These are phyloP conservation scores for Todus mexicanus DNA, from an alignment of 2,797 vertebrate species.

Conservation along the genomic window DNA sequence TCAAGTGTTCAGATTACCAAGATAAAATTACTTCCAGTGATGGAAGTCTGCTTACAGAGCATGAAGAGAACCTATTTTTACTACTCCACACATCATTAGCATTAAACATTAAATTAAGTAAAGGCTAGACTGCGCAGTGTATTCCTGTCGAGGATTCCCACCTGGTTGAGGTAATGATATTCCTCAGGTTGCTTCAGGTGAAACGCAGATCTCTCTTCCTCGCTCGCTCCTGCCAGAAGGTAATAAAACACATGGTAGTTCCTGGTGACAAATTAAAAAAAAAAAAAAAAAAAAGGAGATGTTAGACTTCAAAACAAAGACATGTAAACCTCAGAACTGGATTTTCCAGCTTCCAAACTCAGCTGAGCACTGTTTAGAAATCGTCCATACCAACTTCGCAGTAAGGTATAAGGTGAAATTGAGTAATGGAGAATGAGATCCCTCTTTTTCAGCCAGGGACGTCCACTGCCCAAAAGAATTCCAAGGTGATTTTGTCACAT, in stretches of 20 bases:
- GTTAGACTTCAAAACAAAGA: neutral
- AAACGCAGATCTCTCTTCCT: slow-evolving; percentile 90
- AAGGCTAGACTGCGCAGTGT: neutral
- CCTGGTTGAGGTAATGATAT: slow-evolving; percentile 98
- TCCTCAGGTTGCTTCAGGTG: slow-evolving; percentile 94
- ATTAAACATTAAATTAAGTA: neutral
- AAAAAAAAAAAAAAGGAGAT: too few relatives aligned
- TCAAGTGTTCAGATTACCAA: neutral
- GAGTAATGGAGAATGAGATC: neutral
- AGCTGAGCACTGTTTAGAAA: neutral
- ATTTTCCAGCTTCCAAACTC: neutral
- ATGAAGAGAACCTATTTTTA: neutral
- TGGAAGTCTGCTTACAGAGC: neutral
- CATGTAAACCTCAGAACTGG: neutral
- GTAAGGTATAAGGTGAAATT: neutral
- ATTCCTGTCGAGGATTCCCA: slow-evolving; percentile 61
- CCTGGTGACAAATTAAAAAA: slow-evolving; percentile 71
- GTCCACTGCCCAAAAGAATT: neutral
- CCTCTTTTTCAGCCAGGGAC: neutral
- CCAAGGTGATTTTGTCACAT: accelerated
- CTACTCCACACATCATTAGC: neutral
- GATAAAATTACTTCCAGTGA: neutral
- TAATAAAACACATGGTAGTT: slow-evolving; percentile 99
- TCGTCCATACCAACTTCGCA: accelerated
- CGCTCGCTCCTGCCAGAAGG: slow-evolving; percentile 95